Conservation (phyloP, 2,888 invertebrate genomes). For the Salticus scenicus region DNA sequence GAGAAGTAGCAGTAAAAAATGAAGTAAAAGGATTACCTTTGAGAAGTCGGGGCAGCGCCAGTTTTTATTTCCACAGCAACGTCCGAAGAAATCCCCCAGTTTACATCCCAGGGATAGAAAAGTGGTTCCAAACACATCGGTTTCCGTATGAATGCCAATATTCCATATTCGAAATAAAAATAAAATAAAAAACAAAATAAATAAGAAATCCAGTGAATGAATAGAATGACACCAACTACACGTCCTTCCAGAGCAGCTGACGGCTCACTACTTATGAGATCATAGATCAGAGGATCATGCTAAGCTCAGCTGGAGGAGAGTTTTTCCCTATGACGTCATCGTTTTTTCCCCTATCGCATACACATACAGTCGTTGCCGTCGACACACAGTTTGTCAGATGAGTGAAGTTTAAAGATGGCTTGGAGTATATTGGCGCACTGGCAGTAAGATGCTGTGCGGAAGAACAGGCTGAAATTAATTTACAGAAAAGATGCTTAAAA, state of each 20-base stretch:
- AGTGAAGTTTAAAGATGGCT: too few species aligned
- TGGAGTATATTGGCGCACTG: too few species aligned
- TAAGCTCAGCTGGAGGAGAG: background rate
- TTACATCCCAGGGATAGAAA: background rate
- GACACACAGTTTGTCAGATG: too few species aligned
- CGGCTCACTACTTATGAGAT: background rate
- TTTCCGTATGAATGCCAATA: background rate
- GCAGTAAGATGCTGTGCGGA: too few species aligned
- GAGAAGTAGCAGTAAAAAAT: too few species aligned
- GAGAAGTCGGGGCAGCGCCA: background rate
- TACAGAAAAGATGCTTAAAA: too few species aligned
- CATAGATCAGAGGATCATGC: background rate
- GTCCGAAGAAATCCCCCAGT: slow-evolving; percentile 23
- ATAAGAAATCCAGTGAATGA: background rate
- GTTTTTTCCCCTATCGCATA: too few species aligned
- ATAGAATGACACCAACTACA: background rate
- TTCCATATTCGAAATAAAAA: background rate
- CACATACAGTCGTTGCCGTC: too few species aligned
- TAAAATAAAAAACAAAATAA: too few species aligned
- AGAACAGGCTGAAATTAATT: too few species aligned
- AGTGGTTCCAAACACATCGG: background rate
- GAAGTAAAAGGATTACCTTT: slow-evolving; percentile 25
- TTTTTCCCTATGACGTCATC: slow-evolving; percentile 7
- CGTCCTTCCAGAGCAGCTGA: background rate
- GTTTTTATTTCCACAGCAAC: background rate